Evolutionary conservation across 35 echinoderm and acorn worm species (phyloP).

Genomic region (Ophiothrix spiculata): DNA sequence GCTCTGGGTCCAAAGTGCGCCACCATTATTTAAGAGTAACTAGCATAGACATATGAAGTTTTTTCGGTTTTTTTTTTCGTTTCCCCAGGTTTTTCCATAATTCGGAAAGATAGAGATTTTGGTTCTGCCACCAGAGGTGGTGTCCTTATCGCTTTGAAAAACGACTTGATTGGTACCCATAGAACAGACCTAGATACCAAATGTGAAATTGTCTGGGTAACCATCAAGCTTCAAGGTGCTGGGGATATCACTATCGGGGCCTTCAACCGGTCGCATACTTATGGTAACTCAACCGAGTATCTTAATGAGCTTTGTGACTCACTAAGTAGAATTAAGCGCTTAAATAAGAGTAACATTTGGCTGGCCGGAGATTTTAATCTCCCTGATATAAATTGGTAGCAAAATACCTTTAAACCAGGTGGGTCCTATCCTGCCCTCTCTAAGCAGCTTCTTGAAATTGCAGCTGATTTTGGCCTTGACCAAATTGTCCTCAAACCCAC

Average conservation of each 20-base stretch:
- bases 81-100: neutral
- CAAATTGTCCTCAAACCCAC: slow-evolving; percentile 8
- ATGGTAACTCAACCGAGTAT: neutral
- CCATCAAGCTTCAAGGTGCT: neutral
- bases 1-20: too few species aligned
- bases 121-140: slow-evolving; percentile 28
- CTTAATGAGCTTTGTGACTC: neutral
- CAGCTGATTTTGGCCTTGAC: neutral
- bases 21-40: too few species aligned
- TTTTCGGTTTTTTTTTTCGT: too few species aligned
- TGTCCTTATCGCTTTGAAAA: slow-evolving; percentile 14
- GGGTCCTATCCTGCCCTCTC: neutral
- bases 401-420: neutral
- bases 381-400: neutral
- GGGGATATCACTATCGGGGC: neutral
- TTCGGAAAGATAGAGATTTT: slow-evolving; percentile 10
- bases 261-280: slow-evolving; percentile 7
- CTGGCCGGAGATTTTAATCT: neutral
- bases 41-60: too few species aligned
- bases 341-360: neutral
- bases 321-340: neutral
- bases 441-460: slow-evolving; percentile 5
- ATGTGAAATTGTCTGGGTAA: slow-evolving; percentile 15
- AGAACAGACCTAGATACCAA: slow-evolving; percentile 6
- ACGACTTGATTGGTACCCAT: neutral